A percentile compares a stretch with the other conserved stretches of the same genome.
phyloP scores from a whole-genome alignment of 2,797 vertebrate species.

The Adrianichthys oophorus region DNA sequence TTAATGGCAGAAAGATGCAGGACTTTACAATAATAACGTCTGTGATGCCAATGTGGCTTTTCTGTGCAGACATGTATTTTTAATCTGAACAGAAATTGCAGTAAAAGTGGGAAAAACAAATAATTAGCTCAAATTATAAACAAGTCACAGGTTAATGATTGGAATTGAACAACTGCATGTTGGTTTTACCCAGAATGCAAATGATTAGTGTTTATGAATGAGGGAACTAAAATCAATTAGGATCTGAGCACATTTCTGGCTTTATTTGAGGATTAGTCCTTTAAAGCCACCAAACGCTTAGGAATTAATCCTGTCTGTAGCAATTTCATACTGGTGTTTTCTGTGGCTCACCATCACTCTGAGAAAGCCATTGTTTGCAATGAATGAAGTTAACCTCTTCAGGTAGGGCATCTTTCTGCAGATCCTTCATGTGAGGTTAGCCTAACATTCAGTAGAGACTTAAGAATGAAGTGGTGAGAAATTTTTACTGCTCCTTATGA shows the following conservation, averaged over 20 bases:
- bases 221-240: slow-evolving; percentile 60
- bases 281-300: slow-evolving; percentile 51
- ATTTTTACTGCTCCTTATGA: too few relatives aligned
- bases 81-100: too few relatives aligned
- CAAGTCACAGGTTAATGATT: neutral
- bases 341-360: slow-evolving; percentile 32
- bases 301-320: slow-evolving; percentile 51
- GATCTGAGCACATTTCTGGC: slow-evolving; percentile 49
- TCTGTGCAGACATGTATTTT: too few relatives aligned
- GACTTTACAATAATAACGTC: too few relatives aligned
- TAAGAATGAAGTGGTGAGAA: neutral
- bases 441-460: too few relatives aligned
- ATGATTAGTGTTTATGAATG: slow-evolving; percentile 21
- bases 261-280: slow-evolving; percentile 68
- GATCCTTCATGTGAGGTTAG: slow-evolving; percentile 2
- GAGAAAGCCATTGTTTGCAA: slow-evolving; percentile 45
- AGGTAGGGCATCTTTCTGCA: slow-evolving; percentile 10
- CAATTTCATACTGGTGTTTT: slow-evolving; percentile 48
- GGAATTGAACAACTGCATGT: slow-evolving; percentile 14
- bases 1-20: neutral
- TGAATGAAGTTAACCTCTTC: slow-evolving; percentile 52
- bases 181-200: slow-evolving; percentile 25
- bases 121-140: neutral
- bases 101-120: too few relatives aligned
- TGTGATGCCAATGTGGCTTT: too few relatives aligned